Conservation (phyloP, 2,797 vertebrate genomes). For the Sardinella longiceps region DNA sequence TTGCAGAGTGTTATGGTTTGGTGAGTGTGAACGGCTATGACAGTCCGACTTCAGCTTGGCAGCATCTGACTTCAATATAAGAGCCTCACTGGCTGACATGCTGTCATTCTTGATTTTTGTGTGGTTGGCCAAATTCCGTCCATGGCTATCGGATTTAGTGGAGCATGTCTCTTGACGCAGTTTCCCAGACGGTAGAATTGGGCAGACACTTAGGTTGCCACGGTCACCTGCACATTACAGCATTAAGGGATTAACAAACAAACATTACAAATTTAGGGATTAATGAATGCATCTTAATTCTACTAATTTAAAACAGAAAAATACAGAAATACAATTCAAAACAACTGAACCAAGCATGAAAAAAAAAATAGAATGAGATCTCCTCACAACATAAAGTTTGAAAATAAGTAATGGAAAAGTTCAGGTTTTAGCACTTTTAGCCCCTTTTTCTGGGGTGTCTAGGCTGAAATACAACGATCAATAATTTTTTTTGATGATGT, state of each 20-base stretch:
- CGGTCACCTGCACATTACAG: conserved; percentile 85
- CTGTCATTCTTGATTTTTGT: conserved; percentile 85
- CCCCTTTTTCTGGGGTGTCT: too few species aligned
- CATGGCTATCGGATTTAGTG: conserved; percentile 86
- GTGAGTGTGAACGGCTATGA: conserved; percentile 94
- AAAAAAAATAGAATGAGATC: background rate
- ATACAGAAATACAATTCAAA: background rate
- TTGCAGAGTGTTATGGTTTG: conserved; percentile 97
- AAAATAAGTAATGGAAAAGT: too few species aligned
- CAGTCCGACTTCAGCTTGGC: conserved; percentile 95
- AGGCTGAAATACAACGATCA: too few species aligned
- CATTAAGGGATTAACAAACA: conserved; percentile 44
- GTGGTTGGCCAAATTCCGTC: conserved; percentile 81
- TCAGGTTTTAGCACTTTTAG: too few species aligned
- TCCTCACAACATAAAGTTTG: background rate
- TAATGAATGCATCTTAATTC: too few species aligned
- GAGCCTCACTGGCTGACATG: conserved; percentile 90
- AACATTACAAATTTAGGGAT: background rate
- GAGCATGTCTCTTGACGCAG: conserved; percentile 87
- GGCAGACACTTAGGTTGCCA: conserved; percentile 82
- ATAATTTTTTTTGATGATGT: too few species aligned
- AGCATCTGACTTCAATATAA: conserved; percentile 91
- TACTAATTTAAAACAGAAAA: background rate
- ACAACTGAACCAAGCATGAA: background rate
- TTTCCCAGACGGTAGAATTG: conserved; percentile 85